phyloP scores from a whole-genome alignment of 2,113 vertebrate genomes.

The Eptatretus burgeri region DNA sequence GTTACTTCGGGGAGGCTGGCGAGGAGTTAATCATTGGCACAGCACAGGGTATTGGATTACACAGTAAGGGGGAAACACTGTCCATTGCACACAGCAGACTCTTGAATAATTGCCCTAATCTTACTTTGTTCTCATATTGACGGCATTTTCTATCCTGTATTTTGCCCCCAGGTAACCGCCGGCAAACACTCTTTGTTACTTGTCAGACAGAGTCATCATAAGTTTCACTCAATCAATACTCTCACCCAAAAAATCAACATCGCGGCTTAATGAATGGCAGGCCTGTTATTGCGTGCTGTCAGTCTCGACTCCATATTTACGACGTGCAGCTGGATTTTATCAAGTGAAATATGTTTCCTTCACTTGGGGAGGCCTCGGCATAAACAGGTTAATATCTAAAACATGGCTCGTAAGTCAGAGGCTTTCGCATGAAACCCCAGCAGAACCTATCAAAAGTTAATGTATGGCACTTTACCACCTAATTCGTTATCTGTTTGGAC shows the following conservation, averaged over 20 bases:
- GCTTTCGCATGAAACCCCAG: background rate
- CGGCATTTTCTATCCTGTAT: conserved; percentile 2
- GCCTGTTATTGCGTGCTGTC: conserved; percentile 2
- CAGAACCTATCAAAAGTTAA: conserved; percentile 4
- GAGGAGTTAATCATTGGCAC: too few relatives aligned
- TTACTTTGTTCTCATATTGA: conserved; percentile 4
- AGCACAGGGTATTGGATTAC: too few relatives aligned
- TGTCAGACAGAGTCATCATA: conserved; percentile 5
- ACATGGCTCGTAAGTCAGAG: conserved; percentile 4
- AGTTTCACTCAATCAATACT: conserved; percentile 6
- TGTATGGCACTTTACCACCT: conserved; percentile 4
- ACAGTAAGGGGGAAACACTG: too few relatives aligned
- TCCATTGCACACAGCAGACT: background rate
- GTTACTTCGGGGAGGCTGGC: too few relatives aligned
- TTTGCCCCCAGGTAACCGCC: conserved; percentile 1
- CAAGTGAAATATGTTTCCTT: conserved; percentile 4
- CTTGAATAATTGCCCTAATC: conserved; percentile 2
- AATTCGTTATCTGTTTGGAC: background rate
- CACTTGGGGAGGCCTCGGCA: background rate
- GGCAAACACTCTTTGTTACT: conserved; percentile 5
- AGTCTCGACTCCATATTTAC: conserved; percentile 4
- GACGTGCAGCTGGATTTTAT: conserved; percentile 1
- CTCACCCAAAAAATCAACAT: conserved; percentile 4
- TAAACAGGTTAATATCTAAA: conserved; percentile 6
- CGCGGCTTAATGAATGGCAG: conserved; percentile 6